These are phyloP conservation scores for Podocnemis expansa DNA, from an alignment of 2,113 vertebrate genomes.

Conservation along the genomic window DNA sequence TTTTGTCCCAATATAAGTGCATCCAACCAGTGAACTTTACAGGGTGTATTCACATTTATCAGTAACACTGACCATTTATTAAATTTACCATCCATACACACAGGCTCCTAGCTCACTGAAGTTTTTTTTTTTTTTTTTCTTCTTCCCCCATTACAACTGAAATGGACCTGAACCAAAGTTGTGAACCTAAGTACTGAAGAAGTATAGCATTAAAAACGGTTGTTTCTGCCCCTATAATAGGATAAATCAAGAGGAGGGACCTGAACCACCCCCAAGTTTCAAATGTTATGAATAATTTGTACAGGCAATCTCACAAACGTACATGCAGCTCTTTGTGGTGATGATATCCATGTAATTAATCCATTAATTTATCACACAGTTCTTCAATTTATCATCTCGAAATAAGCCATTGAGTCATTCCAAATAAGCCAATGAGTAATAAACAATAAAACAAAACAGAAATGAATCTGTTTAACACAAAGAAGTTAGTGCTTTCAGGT, in stretches of 20 bases:
- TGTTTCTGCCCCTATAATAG: neutral
- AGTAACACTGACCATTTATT: neutral
- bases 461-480: neutral
- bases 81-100: neutral
- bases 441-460: neutral
- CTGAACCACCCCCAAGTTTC: neutral
- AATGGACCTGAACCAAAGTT: neutral
- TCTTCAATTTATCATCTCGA: neutral
- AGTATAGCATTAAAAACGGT: neutral
- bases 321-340: fast-evolving
- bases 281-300: neutral
- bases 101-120: neutral
- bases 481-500: neutral
- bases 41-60: neutral
- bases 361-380: neutral
- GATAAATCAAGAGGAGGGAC: neutral
- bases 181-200: neutral
- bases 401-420: neutral
- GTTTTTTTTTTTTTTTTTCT: neutral
- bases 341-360: neutral
- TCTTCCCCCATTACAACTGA: neutral
- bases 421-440: neutral
- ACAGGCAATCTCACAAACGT: fast-evolving
- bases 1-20: neutral
- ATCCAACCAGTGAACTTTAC: neutral